These are phyloP conservation scores for Byasa hedistus DNA, from an alignment of 2,888 invertebrate species.

Conservation along the genomic window DNA sequence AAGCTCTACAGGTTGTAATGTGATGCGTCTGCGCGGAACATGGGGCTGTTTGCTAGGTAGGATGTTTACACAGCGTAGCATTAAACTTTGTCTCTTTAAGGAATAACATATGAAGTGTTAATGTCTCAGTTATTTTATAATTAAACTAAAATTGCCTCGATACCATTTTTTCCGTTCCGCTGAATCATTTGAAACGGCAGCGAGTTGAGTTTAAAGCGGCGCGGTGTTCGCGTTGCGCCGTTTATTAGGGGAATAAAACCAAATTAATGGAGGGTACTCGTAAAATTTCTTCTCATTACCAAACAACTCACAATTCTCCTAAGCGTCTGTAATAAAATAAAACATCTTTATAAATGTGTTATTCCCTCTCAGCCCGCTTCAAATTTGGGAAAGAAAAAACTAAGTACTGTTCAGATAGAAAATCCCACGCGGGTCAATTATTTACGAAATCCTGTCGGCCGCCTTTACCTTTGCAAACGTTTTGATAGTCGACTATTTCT, in stretches of 20 bases:
- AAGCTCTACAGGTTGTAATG: too few relatives aligned
- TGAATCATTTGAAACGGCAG: background rate
- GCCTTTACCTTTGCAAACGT: too few relatives aligned
- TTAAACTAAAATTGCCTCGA: too few relatives aligned
- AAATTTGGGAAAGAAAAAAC: background rate
- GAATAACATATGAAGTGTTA: too few relatives aligned
- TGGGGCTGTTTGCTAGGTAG: too few relatives aligned
- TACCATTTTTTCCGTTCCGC: background rate
- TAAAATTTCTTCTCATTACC: constrained; percentile 20
- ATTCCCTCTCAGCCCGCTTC: background rate
- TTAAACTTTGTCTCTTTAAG: too few relatives aligned
- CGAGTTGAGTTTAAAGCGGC: constrained; percentile 13
- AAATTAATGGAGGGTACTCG: constrained; percentile 26
- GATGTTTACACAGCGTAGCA: too few relatives aligned
- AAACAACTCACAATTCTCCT: constrained; percentile 21
- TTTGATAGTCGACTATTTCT: too few relatives aligned
- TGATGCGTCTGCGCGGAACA: too few relatives aligned
- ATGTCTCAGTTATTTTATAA: too few relatives aligned
- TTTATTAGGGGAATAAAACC: constrained; percentile 24
- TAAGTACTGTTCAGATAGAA: background rate
- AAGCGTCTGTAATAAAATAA: constrained; percentile 10
- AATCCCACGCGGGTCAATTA: too few relatives aligned
- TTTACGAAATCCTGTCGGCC: too few relatives aligned
- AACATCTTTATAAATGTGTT: constrained; percentile 13
- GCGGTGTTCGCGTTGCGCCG: constrained; percentile 3